Evolutionary conservation across 2,797 vertebrate genomes (phyloP), one percentile per base, ranked within the genome.

Genomic region (Discoglossus pictus): DNA sequence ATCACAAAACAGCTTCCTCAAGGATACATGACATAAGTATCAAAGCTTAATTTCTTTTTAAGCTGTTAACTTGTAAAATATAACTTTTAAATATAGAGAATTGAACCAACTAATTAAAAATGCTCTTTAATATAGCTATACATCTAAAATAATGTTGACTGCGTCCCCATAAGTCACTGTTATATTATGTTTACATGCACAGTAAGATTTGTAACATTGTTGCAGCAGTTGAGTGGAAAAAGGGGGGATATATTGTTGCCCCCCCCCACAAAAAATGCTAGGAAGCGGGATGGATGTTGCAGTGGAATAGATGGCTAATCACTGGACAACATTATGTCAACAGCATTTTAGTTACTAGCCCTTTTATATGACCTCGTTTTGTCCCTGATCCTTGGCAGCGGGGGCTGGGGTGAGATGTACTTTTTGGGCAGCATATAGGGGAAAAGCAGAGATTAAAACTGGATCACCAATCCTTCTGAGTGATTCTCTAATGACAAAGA

Each of bases 401-500:
- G 68, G 67, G 52, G 60, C 60, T 58, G 36, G 52, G 68, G 52
- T 63, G 52, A 63, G 52, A 36, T 56, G 36, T 58, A 21, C 25
- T 50, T 58, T 48, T 52, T 54, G 31, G 13, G 21, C 46, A 70
- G 50, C 39, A 63, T 35, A 70, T 61, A 20, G 56, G 39, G 46
- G 16, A 43, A 7, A 51, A 60, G 23, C 56, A 68, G 17, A 43
- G 35, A 63, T 50, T 70, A 56, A 82, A 74, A 83, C 88, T 90
- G 89, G 86, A 85, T 91, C 88, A 88, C 89, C 88, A 84, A 86
- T 87, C 86, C 89, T 87, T 88, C 87, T 87, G 89, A 88, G 89
- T 89, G 88, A 87, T 86, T 88, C 88, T 90, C 88, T 81, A 84
- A 79, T 87, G 86, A 91, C 86, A 90, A 76, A 70, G 43, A 72